A percentile compares a stretch with the other conserved stretches of the same genome.
phyloP scores from a whole-genome alignment of 2,888 invertebrate species.

The Heteromurus nitidus region DNA sequence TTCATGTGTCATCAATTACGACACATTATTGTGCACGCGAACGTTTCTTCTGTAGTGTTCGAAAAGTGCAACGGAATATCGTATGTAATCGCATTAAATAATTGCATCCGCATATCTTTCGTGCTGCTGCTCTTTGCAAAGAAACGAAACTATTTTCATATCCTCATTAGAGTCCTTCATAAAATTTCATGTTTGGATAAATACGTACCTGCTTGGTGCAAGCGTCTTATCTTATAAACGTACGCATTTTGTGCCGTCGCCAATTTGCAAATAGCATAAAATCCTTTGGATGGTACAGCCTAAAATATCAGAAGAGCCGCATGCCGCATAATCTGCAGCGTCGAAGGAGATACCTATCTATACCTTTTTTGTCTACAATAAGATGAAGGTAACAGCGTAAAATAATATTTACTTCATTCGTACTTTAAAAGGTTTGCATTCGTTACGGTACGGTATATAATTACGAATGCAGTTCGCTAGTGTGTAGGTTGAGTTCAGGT shows the following conservation, averaged over 20 bases:
- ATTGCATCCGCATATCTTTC: conserved; percentile 30
- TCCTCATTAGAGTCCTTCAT: background rate
- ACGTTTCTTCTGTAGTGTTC: background rate
- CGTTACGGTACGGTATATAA: too few relatives aligned
- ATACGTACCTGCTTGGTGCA: background rate
- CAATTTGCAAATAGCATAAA: background rate
- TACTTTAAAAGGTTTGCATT: background rate
- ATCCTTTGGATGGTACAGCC: background rate
- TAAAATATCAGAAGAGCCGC: background rate
- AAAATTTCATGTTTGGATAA: background rate
- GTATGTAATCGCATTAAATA: conserved; percentile 32
- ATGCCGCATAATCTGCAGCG: too few relatives aligned
- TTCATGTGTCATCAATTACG: too few relatives aligned
- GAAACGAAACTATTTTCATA: background rate
- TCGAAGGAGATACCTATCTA: too few relatives aligned
- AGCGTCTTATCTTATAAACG: background rate
- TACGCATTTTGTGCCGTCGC: background rate
- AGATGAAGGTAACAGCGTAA: background rate
- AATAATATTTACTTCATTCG: background rate
- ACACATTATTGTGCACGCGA: background rate
- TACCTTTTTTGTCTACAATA: too few relatives aligned
- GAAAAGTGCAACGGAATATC: conserved; percentile 3
- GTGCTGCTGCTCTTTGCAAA: background rate
- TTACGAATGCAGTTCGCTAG: too few relatives aligned
- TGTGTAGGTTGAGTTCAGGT: conserved; percentile 6